Evolutionary conservation across 2,888 invertebrate species (phyloP), one percentile per base, ranked within the genome.

Genomic region (Theodoxus fluviatilis): DNA sequence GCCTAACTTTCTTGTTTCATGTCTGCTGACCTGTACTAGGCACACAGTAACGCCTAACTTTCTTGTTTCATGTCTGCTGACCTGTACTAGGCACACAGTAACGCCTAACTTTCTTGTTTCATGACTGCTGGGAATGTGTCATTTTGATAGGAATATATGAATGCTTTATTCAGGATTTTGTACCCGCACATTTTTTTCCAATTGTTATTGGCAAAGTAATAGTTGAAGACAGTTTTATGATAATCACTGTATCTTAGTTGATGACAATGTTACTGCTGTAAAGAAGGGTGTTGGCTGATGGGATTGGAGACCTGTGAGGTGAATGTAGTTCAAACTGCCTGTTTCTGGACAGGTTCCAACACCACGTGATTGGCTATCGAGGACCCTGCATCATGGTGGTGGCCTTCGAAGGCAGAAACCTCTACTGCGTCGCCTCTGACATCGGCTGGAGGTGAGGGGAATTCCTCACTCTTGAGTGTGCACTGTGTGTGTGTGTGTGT

Each of bases 401-500:
- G 25, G 86, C 88, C 61, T 90, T 89, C 40, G 89, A 89, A 47
- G 89, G 90, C 57, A 89, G 90, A 72, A 90, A 92, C 74, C 90
- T 93, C 73, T 92, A 93, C 81, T 94, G 93, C 83, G 87, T 95
- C 69, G 93, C 93, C 37, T 89, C 92, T 12, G 91, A 94, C 18
- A 89, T 89, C 71, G 95, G 95, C 87, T 96, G 96, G 96, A 91
- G 92, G 78, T 95, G 94, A 87, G 92, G 93, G 3, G 92, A 94
- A 15, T 4, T 15, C 15, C 15, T 7, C 12, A n/a, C 12, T 33
- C 15, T 18, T 40, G 68, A 68, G 0, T 49, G n/a, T n/a, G n/a
- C n/a, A n/a, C n/a, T 57, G 31, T 38, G 6, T 66, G 18, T 28
- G 28, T 63, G 6, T 69, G 40, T 33, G 33, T 68, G 40, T 22